A percentile compares a stretch with the other conserved stretches of the same genome.
phyloP scores from a whole-genome alignment of 1,140 invertebrate genomes.

The Zaprionus davidi region DNA sequence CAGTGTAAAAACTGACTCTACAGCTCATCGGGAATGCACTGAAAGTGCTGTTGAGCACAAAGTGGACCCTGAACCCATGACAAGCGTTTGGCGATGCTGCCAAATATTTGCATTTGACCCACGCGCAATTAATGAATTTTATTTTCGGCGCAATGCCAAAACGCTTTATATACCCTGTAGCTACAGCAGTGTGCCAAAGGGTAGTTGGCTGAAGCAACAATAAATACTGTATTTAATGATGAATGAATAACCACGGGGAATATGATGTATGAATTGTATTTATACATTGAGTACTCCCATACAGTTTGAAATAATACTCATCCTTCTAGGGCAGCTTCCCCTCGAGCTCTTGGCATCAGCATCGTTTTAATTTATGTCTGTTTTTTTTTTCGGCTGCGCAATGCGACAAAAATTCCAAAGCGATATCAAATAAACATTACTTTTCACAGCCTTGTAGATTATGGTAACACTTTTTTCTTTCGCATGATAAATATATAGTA shows the following conservation, averaged over 20 bases:
- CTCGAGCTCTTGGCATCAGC: background rate
- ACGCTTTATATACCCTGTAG: constrained; percentile 25
- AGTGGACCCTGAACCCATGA: constrained; percentile 41
- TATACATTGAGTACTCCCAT: background rate
- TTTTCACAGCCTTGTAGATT: too few species aligned
- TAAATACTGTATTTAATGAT: too few species aligned
- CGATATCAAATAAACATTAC: background rate
- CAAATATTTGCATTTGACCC: constrained; percentile 61
- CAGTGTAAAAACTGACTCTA: background rate
- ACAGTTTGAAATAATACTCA: background rate
- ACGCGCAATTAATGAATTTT: constrained; percentile 70
- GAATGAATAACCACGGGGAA: too few species aligned
- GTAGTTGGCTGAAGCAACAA: too few species aligned
- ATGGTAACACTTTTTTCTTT: too few species aligned
- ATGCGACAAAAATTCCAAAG: constrained; percentile 47
- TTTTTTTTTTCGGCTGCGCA: constrained; percentile 46
- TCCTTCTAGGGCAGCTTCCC: background rate
- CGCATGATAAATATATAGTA: too few species aligned
- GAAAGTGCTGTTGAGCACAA: background rate
- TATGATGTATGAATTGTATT: background rate
- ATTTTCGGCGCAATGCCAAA: constrained; percentile 63
- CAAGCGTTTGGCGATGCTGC: constrained; percentile 62
- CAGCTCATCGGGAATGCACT: background rate
- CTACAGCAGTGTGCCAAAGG: background rate
- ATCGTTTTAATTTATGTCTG: constrained; percentile 15